phyloP scores from a whole-genome alignment of 2,888 invertebrate species.

The Drosophila histrio region DNA sequence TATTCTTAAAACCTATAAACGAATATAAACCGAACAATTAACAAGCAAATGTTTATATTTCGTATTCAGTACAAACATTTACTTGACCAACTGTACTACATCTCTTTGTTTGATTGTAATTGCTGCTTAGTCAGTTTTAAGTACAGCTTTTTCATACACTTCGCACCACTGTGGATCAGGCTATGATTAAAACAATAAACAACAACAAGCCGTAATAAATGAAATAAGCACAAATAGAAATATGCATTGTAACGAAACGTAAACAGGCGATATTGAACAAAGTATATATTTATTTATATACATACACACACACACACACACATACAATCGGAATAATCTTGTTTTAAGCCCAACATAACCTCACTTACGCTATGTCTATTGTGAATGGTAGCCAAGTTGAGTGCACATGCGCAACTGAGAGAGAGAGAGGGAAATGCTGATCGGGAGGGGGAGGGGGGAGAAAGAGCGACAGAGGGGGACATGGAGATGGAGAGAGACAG shows the following conservation, averaged over 20 bases:
- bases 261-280: slow-evolving; percentile 65
- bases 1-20: no score
- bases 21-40: no score
- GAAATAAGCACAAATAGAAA: slow-evolving; percentile 45
- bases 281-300: no score
- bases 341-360: slow-evolving; percentile 27
- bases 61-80: no score
- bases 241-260: slow-evolving; percentile 62
- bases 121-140: neutral
- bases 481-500: no score
- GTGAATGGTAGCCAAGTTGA: slow-evolving; percentile 25
- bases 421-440: no score
- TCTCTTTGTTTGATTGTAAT: no score
- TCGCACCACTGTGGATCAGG: slow-evolving; percentile 45
- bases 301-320: no score
- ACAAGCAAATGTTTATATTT: no score
- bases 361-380: slow-evolving; percentile 16
- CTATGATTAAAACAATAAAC: slow-evolving; percentile 63
- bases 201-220: slow-evolving; percentile 38
- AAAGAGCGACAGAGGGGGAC: no score
- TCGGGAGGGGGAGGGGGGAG: no score
- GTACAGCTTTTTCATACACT: slow-evolving; percentile 1
- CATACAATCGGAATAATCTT: slow-evolving; percentile 3
- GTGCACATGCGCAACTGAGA: slow-evolving; percentile 44
- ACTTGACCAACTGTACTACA: no score